These are phyloP conservation scores for Tenrec ecaudatus DNA, from an alignment of 2,113 vertebrate species.

Conservation along the genomic window DNA sequence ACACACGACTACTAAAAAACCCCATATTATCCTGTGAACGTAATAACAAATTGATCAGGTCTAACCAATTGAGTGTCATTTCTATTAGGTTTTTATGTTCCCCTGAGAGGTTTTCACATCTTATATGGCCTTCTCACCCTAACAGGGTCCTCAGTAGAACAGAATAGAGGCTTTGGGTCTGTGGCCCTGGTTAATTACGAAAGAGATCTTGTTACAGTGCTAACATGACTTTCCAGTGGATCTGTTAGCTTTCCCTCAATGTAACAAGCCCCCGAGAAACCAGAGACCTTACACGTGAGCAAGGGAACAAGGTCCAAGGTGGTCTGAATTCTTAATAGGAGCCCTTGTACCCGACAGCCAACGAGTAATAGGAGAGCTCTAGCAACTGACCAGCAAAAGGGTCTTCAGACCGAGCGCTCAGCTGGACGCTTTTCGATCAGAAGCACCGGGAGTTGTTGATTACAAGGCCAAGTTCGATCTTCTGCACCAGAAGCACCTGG, in stretches of 20 bases:
- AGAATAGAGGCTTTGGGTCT: conserved; percentile 41
- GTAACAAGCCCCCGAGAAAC: neutral
- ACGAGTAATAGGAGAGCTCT: neutral
- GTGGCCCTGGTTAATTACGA: conserved; percentile 47
- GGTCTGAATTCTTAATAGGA: conserved; percentile 30
- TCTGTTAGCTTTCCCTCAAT: conserved; percentile 24
- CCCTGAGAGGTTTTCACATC: neutral
- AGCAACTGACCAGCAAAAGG: neutral
- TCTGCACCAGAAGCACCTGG: no score
- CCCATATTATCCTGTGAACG: neutral
- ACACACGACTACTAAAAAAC: neutral
- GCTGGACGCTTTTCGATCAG: neutral
- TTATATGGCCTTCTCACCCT: neutral
- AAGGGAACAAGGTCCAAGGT: neutral
- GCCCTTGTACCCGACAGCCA: neutral
- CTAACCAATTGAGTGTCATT: no score
- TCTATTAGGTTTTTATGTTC: neutral
- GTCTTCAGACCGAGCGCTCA: neutral
- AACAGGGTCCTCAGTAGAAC: neutral
- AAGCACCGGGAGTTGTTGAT: neutral
- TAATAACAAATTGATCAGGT: neutral
- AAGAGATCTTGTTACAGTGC: neutral
- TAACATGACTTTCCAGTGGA: conserved; percentile 44
- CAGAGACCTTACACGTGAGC: neutral
- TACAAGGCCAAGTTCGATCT: neutral